These are phyloP conservation scores for Synergus umbraculus DNA, from an alignment of 2,888 invertebrate genomes.

Conservation along the genomic window DNA sequence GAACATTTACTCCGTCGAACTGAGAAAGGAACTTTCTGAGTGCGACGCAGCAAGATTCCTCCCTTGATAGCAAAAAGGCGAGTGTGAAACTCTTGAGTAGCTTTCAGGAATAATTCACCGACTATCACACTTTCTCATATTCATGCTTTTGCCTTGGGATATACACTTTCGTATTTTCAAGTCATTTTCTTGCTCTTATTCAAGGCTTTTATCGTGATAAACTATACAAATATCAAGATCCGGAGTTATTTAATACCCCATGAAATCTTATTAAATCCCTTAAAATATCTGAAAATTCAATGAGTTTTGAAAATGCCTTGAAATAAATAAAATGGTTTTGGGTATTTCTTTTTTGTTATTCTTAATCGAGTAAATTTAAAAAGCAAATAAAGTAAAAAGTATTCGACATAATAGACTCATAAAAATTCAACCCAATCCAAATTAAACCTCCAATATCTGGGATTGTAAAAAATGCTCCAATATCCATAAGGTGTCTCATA, in stretches of 20 bases:
- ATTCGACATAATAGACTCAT: too few relatives aligned
- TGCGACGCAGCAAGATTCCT: conserved; percentile 38
- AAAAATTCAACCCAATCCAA: too few relatives aligned
- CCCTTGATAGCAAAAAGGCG: conserved; percentile 35
- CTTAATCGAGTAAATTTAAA: too few relatives aligned
- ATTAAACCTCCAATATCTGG: too few relatives aligned
- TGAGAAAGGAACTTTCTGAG: conserved; percentile 47
- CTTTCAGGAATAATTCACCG: conserved; percentile 48
- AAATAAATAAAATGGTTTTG: too few relatives aligned
- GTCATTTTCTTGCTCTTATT: conserved; percentile 19
- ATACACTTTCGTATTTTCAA: conserved; percentile 5
- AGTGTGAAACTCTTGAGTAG: conserved; percentile 38
- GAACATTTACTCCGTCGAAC: conserved; percentile 49
- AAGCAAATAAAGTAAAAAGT: too few relatives aligned
- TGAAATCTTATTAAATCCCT: too few relatives aligned
- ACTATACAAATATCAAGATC: neutral
- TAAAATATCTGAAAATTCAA: too few relatives aligned
- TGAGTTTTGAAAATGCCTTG: too few relatives aligned
- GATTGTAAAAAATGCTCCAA: neutral
- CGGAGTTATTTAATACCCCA: too few relatives aligned
- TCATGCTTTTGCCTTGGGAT: conserved; percentile 23
- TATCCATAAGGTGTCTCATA: neutral
- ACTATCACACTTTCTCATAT: conserved; percentile 41
- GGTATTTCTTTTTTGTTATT: too few relatives aligned
- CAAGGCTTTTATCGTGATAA: conserved; percentile 20